Conservation (phyloP, 2,888 invertebrate species). For the Callyntrura guangdongensis region DNA sequence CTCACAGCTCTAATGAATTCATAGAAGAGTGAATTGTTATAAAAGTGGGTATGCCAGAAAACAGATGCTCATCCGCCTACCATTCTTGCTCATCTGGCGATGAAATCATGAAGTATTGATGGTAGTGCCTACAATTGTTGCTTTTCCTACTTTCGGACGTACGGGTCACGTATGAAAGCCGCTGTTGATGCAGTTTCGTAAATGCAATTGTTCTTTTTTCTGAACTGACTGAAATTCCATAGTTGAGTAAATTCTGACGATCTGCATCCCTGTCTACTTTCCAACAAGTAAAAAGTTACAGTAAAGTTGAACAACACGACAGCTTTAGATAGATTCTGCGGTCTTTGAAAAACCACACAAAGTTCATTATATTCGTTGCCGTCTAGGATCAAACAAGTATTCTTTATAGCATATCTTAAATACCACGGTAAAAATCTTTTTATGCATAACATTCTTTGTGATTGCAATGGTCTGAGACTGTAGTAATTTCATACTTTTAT, state of each 20-base stretch:
- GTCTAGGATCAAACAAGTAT: too few relatives aligned
- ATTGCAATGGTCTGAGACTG: too few relatives aligned
- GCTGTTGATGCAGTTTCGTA: not conserved
- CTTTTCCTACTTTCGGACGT: too few relatives aligned
- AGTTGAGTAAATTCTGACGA: conserved; percentile 5
- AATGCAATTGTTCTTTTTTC: not conserved
- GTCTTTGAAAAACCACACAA: not conserved
- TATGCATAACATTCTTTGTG: too few relatives aligned
- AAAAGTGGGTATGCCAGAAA: not conserved
- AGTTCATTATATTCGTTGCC: not conserved
- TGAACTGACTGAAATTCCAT: conserved; percentile 12
- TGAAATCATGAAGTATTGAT: not conserved
- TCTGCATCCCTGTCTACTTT: not conserved
- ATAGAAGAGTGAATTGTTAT: not conserved
- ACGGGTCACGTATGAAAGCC: not conserved
- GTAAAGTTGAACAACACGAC: not conserved
- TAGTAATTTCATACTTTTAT: too few relatives aligned
- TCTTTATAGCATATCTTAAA: too few relatives aligned
- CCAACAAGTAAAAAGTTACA: not conserved
- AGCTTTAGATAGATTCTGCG: too few relatives aligned
- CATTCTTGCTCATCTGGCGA: conserved; percentile 5
- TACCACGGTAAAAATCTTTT: too few relatives aligned
- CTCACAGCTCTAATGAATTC: too few relatives aligned
- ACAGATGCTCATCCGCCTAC: not conserved
- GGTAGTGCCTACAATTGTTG: not conserved